These are phyloP conservation scores for Orestias chungarensis DNA, from an alignment of 2,797 vertebrate species.

Conservation along the genomic window DNA sequence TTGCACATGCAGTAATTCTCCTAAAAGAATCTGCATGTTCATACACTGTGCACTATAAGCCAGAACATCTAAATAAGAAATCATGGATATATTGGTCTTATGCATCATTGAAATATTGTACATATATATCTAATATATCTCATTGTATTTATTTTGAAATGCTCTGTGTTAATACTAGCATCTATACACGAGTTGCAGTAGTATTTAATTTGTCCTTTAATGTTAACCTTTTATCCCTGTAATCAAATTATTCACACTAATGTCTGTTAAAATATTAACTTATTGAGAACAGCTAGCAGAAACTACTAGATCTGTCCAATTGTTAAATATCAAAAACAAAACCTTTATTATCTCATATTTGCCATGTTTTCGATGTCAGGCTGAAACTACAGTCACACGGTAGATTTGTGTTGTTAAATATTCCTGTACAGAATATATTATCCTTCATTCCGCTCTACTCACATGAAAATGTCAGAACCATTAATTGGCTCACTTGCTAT, in stretches of 20 bases:
- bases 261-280: background rate
- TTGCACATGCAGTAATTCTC: no score
- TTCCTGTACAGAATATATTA: background rate
- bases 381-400: background rate
- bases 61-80: no score
- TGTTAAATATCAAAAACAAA: background rate
- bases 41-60: no score
- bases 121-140: no score
- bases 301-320: background rate
- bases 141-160: background rate
- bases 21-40: no score
- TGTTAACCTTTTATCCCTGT: background rate
- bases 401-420: background rate
- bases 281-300: background rate
- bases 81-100: no score
- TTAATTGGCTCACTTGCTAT: background rate
- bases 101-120: no score
- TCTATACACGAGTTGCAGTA: background rate
- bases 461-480: background rate
- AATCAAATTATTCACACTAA: background rate
- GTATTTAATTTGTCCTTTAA: background rate
- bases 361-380: background rate
- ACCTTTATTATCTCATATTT: background rate
- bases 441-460: background rate
- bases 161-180: background rate